phyloP scores from a whole-genome alignment of 2,888 invertebrate genomes.

The Heteromurus nitidus region DNA sequence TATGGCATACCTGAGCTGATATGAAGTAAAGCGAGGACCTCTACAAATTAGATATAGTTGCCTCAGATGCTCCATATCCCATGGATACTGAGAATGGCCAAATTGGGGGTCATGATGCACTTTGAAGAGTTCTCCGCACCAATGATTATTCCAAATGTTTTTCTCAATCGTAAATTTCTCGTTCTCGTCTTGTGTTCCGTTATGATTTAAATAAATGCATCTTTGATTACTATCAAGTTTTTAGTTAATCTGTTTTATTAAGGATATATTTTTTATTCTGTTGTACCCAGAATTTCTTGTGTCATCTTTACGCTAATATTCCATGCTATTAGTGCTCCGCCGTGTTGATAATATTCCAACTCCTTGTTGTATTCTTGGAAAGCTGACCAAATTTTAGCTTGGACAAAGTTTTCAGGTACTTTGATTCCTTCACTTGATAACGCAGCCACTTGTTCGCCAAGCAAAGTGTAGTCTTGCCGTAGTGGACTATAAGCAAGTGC shows the following conservation, averaged over 20 bases:
- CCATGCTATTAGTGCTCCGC: constrained; percentile 69
- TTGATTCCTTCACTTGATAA: neutral
- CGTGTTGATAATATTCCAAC: constrained; percentile 60
- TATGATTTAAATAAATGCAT: neutral
- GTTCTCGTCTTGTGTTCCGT: constrained; percentile 61
- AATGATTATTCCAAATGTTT: constrained; percentile 71
- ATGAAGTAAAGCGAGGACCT: constrained; percentile 79
- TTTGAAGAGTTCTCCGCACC: constrained; percentile 66
- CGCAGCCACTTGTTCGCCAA: constrained; percentile 16
- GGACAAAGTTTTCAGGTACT: constrained; percentile 23
- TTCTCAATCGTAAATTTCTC: constrained; percentile 63
- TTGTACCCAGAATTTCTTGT: constrained; percentile 53
- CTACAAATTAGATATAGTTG: constrained; percentile 81
- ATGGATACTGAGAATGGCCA: constrained; percentile 15
- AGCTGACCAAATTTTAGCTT: constrained; percentile 22
- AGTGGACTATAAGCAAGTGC: neutral
- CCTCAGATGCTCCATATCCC: constrained; percentile 74
- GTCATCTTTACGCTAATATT: constrained; percentile 65
- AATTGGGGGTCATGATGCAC: constrained; percentile 40
- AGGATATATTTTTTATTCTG: constrained; percentile 8
- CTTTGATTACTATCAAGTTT: neutral
- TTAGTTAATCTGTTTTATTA: neutral
- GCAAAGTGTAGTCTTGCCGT: neutral
- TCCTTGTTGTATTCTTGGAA: constrained; percentile 65
- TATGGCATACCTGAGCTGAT: constrained; percentile 78